phyloP scores from a whole-genome alignment of 2,797 vertebrate genomes.

The Malurus splendens region DNA sequence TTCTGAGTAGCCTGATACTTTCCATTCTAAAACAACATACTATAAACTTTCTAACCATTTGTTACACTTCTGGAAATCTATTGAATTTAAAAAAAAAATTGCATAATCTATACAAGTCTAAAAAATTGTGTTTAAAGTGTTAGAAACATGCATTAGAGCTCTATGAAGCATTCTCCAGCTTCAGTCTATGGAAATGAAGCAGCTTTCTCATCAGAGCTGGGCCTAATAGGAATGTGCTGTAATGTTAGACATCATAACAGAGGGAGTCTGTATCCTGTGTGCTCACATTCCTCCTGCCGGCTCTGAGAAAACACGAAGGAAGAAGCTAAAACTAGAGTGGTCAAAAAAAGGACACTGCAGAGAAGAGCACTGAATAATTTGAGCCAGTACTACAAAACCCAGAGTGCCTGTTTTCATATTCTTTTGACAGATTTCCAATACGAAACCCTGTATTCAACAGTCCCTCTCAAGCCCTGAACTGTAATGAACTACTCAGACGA shows the following conservation, averaged over 20 bases:
- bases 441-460: neutral
- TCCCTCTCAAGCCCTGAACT: neutral
- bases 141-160: neutral
- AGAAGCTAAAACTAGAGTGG: neutral
- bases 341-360: neutral
- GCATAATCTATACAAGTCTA: neutral
- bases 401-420: neutral
- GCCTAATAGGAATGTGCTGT: neutral
- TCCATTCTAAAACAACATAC: neutral
- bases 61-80: neutral
- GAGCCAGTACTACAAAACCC: neutral
- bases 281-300: neutral
- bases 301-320: neutral
- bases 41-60: neutral
- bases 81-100: neutral
- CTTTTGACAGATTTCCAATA: neutral
- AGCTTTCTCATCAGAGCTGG: neutral
- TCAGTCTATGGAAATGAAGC: neutral
- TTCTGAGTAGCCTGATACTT: neutral
- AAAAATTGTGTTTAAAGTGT: neutral
- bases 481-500: neutral
- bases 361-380: neutral
- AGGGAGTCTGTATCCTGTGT: neutral
- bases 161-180: neutral
- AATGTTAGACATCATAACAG: neutral